A percentile compares a stretch with the other conserved stretches of the same genome.
These are phyloP conservation scores for Melanotaenia maccullochi DNA, from an alignment of 2,797 vertebrate species.

Conservation along the genomic window DNA sequence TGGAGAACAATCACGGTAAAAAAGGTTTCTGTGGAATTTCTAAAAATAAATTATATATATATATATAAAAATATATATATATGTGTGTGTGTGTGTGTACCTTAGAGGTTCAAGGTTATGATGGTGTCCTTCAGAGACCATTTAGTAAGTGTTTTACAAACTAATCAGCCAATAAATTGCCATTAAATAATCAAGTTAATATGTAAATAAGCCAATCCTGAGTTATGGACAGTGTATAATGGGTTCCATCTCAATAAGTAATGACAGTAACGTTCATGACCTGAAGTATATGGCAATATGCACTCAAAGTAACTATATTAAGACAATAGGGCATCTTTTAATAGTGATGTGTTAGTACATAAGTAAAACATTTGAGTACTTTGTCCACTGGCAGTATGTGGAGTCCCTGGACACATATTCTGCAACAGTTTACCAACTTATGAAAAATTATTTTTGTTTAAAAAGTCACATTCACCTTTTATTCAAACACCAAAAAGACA, in stretches of 20 bases:
- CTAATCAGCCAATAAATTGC: neutral
- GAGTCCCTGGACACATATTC: neutral
- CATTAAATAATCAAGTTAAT: neutral
- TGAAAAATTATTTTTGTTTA: neutral
- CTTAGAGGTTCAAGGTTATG: neutral
- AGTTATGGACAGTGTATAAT: neutral
- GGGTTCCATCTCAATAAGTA: too few relatives aligned
- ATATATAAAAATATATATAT: too few relatives aligned
- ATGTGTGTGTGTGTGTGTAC: too few relatives aligned
- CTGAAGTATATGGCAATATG: neutral
- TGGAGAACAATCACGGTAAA: neutral
- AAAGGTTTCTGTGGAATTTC: neutral
- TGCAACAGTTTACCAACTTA: neutral
- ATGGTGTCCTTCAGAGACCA: neutral
- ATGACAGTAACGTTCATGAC: too few relatives aligned
- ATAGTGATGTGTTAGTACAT: neutral
- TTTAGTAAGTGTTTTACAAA: neutral
- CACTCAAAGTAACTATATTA: neutral
- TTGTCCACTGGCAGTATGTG: neutral
- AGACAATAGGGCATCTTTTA: neutral
- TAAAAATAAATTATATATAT: too few relatives aligned
- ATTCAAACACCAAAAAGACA: conserved; percentile 1
- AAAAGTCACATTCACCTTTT: conserved; percentile 12
- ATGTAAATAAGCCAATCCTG: neutral
- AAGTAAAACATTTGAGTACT: neutral